These are phyloP conservation scores for Monochamus saltuarius DNA, from an alignment of 1,140 invertebrate species.

Conservation along the genomic window DNA sequence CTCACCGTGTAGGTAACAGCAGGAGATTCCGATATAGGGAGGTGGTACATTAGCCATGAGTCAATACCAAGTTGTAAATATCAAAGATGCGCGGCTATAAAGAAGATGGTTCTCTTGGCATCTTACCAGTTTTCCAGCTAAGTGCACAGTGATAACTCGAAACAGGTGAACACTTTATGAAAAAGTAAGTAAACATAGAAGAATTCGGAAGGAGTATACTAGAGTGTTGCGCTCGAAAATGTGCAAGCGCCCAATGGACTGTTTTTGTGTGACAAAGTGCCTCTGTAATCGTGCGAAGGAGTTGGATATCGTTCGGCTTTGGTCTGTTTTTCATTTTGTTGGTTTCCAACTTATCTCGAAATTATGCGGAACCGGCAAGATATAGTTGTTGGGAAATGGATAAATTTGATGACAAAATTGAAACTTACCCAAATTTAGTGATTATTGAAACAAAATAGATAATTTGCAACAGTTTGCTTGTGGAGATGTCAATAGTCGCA, in stretches of 20 bases:
- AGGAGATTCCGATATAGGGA: slow-evolving; percentile 16
- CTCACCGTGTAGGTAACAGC: not conserved
- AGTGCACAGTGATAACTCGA: slow-evolving; percentile 10
- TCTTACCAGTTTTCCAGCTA: slow-evolving; percentile 18
- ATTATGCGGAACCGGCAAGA: too few relatives aligned
- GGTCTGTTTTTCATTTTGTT: slow-evolving; percentile 12
- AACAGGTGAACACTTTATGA: slow-evolving; percentile 12
- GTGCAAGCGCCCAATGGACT: not conserved
- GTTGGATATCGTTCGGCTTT: not conserved
- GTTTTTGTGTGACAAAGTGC: slow-evolving; percentile 11
- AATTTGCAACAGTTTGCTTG: too few relatives aligned
- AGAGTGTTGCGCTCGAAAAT: slow-evolving; percentile 4
- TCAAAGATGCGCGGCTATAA: slow-evolving; percentile 20
- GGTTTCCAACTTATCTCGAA: not conserved
- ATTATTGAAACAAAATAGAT: too few relatives aligned
- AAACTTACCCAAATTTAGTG: too few relatives aligned
- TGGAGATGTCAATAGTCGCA: too few relatives aligned
- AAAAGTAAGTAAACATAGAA: slow-evolving; percentile 16
- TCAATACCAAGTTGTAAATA: slow-evolving; percentile 17
- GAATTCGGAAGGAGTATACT: slow-evolving; percentile 3
- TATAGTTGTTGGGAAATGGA: too few relatives aligned
- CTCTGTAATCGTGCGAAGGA: slow-evolving; percentile 1
- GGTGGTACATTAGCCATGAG: slow-evolving; percentile 16
- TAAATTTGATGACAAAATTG: too few relatives aligned
- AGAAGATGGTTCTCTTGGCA: slow-evolving; percentile 13